Percentiles rank a stretch among this genome's conserved stretches.
Conservation (phyloP, 2,113 vertebrate species). For the Cepphus grylle region DNA sequence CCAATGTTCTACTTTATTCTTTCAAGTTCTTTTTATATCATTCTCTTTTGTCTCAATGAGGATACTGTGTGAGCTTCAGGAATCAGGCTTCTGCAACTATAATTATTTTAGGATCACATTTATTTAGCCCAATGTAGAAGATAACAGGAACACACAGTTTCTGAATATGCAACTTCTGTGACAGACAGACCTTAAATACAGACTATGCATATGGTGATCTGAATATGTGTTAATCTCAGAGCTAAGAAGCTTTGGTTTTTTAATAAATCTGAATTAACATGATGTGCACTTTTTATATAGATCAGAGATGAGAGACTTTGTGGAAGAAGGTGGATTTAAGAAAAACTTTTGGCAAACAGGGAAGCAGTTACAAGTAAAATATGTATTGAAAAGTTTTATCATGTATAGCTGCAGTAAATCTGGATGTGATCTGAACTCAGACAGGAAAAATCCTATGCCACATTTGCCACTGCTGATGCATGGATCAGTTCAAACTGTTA, state of each 20-base stretch:
- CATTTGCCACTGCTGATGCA: not conserved
- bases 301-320: not conserved
- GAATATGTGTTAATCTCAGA: not conserved
- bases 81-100: not conserved
- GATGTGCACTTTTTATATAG: not conserved
- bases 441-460: not conserved
- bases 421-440: not conserved
- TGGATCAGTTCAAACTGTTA: not conserved
- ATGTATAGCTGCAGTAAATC: not conserved
- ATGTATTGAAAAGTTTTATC: not conserved
- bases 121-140: not conserved
- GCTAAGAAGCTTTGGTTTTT: not conserved
- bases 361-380: not conserved
- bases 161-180: not conserved
- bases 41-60: not conserved
- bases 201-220: not conserved
- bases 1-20: not conserved
- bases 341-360: not conserved
- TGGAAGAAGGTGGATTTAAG: not conserved
- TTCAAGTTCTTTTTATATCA: not conserved
- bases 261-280: not conserved
- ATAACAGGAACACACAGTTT: not conserved
- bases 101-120: not conserved
- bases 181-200: conserved; percentile 13
- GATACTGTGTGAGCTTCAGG: not conserved